Base-by-base conservation (phyloP, 2,797 vertebrate genomes). In the Chaunax sp. region DNA sequence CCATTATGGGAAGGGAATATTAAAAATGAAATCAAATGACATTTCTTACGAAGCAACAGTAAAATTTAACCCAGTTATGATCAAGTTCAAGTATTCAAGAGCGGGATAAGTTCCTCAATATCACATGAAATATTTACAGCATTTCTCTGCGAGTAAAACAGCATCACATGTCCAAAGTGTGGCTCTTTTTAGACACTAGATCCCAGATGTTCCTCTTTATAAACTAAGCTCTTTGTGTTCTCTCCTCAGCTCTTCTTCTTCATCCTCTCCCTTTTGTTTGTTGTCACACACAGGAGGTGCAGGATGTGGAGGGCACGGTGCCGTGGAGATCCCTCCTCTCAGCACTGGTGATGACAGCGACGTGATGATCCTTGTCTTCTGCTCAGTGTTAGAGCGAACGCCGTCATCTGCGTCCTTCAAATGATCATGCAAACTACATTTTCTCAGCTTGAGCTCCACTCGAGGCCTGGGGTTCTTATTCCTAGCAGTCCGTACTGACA, bases 381-480 rank as follows among this genome's bases (percentile, higher is more conserved):
- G 62, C 20, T 19, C 23, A 26, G 18, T 16, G 8, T 53, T 49
- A 1, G 44, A 47, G 19, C 25, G 26, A 30, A 25, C 47, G 12
- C 0, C 19, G 13, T 54, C 15, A 16, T 35, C 37, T 5, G 28
- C 13, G 28, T 54, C 37, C 44, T 62, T 66, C n/a, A 46, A 45
- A 28, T 16, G 46, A 49, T 51, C 60, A 30, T 66, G 72, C 65
- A 77, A 45, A 30, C 54, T 79, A 62, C 78, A 75, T 66, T 75
- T 88, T 47, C 37, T 87, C 6, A 61, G 43, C 37, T 71, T 81
- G 41, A 80, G 22, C 22, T 74, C 68, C 1, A 68, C 69, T 23
- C 25, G 66, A 59, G 65, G 40, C 22, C 19, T 55, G 28, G 1
- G 22, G 3, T 41, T 59, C 57, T 82, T 71, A 0, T 30, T 64